phyloP scores from a whole-genome alignment of 2,113 vertebrate genomes.

The Turnix velox region DNA sequence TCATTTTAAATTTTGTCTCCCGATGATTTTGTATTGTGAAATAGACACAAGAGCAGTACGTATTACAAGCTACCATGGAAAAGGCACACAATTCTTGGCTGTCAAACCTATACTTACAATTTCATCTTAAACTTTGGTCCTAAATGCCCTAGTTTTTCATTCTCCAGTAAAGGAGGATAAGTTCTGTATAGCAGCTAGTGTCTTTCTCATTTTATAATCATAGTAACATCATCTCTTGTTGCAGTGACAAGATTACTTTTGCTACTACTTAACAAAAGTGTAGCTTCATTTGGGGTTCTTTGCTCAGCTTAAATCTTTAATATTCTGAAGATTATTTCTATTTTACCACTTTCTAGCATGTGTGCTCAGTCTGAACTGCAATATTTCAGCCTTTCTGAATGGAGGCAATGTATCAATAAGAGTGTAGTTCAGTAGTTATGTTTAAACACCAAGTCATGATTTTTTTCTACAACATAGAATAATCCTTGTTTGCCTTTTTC shows the following conservation, averaged over 20 bases:
- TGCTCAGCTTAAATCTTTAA: not conserved
- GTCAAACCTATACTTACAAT: not conserved
- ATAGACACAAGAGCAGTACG: not conserved
- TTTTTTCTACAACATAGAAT: not conserved
- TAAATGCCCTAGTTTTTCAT: not conserved
- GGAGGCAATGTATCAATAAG: not conserved
- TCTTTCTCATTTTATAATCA: not conserved
- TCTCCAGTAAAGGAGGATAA: not conserved
- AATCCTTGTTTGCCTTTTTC: not conserved
- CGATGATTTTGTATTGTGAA: not conserved
- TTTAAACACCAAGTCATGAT: not conserved
- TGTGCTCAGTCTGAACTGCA: not conserved
- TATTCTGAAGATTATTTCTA: not conserved
- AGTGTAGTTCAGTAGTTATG: not conserved
- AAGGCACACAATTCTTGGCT: not conserved
- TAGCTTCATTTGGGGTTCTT: not conserved
- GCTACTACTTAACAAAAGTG: not conserved
- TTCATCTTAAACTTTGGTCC: not conserved
- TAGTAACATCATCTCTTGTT: not conserved
- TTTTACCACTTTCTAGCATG: fast-evolving
- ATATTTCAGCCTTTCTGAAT: not conserved
- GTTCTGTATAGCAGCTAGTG: not conserved
- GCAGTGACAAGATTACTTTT: not conserved
- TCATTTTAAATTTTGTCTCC: not conserved
- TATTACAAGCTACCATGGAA: not conserved